phyloP scores from a whole-genome alignment of 2,888 invertebrate species.

The Tholera decimalis region DNA sequence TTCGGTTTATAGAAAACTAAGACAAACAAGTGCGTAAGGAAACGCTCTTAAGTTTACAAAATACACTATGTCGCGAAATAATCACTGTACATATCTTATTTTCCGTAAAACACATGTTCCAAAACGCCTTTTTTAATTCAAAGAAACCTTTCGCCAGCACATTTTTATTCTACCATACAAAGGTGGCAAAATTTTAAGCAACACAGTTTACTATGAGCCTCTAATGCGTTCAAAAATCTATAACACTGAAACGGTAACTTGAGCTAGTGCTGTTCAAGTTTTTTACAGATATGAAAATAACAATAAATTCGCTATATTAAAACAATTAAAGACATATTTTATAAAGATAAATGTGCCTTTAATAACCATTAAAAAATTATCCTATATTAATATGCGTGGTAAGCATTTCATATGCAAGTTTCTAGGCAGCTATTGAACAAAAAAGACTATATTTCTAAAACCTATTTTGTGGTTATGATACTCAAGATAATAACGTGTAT shows the following conservation, averaged over 20 bases:
- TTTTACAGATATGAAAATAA: slow-evolving; percentile 16
- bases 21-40: slow-evolving; percentile 13
- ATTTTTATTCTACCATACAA: background rate
- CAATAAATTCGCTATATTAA: slow-evolving; percentile 5
- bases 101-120: background rate
- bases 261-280: slow-evolving; percentile 48
- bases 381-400: slow-evolving; percentile 16
- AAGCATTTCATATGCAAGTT: slow-evolving; percentile 18
- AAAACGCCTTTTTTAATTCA: background rate
- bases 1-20: background rate
- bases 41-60: slow-evolving; percentile 4
- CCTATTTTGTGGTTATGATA: slow-evolving; percentile 17
- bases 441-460: slow-evolving; percentile 8
- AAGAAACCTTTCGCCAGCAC: background rate
- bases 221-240: slow-evolving; percentile 18
- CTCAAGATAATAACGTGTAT: slow-evolving; percentile 13
- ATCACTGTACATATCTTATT: background rate
- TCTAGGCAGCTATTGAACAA: slow-evolving; percentile 33
- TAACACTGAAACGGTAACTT: slow-evolving; percentile 44
- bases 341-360: slow-evolving; percentile 7
- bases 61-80: slow-evolving; percentile 12
- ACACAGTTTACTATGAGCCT: background rate
- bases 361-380: slow-evolving; percentile 18
- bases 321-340: slow-evolving; percentile 2
- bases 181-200: slow-evolving; percentile 1